Evolutionary conservation across 2,797 vertebrate genomes (phyloP).

Genomic region (Xenopus petersii): DNA sequence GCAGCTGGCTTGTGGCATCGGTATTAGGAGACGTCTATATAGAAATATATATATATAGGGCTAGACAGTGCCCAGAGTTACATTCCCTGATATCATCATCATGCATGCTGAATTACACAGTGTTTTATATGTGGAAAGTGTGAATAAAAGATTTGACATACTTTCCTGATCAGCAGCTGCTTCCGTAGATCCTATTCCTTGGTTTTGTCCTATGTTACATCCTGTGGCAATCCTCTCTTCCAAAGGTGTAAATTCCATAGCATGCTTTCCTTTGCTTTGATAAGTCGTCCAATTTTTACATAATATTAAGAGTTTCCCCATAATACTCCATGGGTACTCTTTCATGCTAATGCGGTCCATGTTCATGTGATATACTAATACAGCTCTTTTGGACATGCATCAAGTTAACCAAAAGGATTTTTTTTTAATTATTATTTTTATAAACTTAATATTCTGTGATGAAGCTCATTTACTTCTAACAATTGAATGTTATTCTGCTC

Average conservation of each 20-base stretch:
- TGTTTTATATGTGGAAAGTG: conserved; percentile 29
- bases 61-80: not conserved
- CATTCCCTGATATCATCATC: conserved; percentile 19
- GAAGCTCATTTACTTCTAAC: too few relatives aligned
- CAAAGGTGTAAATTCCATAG: conserved; percentile 36
- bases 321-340: too few relatives aligned
- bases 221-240: not conserved
- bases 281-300: not conserved
- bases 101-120: conserved; percentile 25
- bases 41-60: not conserved
- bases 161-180: conserved; percentile 26
- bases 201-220: conserved; percentile 17
- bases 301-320: not conserved
- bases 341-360: too few relatives aligned
- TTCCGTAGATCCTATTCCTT: conserved; percentile 25
- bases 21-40: conserved; percentile 5
- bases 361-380: too few relatives aligned
- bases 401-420: too few relatives aligned
- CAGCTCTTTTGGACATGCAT: too few relatives aligned
- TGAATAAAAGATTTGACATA: conserved; percentile 17
- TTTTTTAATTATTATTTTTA: too few relatives aligned
- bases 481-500: too few relatives aligned
- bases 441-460: too few relatives aligned
- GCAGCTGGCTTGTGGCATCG: conserved; percentile 30
- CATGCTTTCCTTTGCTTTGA: conserved; percentile 13